Base-by-base conservation (phyloP, 2,113 vertebrate genomes). In the Donacobius atricapilla region DNA sequence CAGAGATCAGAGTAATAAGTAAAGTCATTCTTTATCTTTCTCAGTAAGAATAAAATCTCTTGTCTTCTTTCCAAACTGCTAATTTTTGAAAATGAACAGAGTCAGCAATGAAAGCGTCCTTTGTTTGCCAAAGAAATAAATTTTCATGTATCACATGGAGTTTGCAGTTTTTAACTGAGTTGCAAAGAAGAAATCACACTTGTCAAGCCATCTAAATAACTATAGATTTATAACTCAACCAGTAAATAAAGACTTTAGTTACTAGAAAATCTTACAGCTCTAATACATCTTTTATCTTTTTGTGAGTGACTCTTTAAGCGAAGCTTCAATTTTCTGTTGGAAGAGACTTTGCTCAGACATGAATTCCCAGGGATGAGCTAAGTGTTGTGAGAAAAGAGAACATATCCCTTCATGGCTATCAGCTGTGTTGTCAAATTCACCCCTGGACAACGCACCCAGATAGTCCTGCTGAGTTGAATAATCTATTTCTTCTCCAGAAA, bases 401-500 rank as follows among this genome's bases (percentile, higher is more conserved):
- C 39, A n/a, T 24, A 39, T 6, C 51, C n/a, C 42, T 93, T 94
- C 71, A 71, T 68, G 88, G 48, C 11, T 63, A 81, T 93, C 72
- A 94, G 35, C 54, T 80, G 28, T 31, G 33, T 28, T 81, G 69
- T 58, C 89, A 90, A 30, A 93, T 73, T 93, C 24, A 75, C 77
- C 61, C 50, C 42, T 84, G 37, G 56, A 79, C 66, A 92, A 93
- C 92, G 80, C 35, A 86, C 64, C 22, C 70, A 27, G 72, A 79
- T 50, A 79, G 57, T 37, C 80, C 75, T 89, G 51, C 72, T 96
- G 90, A 91, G 65, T 80, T 56, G 48, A 93, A 94, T 86, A 95
- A 95, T 71, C 83, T 48, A 80, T 94, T 96, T 63, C 20, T 93
- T 75, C 33, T 40, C 71, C 33, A 94, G 44, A 93, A 94, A 87